Evolutionary conservation across 2,113 vertebrate species (phyloP).

Genomic region (Bettongia penicillata): DNA sequence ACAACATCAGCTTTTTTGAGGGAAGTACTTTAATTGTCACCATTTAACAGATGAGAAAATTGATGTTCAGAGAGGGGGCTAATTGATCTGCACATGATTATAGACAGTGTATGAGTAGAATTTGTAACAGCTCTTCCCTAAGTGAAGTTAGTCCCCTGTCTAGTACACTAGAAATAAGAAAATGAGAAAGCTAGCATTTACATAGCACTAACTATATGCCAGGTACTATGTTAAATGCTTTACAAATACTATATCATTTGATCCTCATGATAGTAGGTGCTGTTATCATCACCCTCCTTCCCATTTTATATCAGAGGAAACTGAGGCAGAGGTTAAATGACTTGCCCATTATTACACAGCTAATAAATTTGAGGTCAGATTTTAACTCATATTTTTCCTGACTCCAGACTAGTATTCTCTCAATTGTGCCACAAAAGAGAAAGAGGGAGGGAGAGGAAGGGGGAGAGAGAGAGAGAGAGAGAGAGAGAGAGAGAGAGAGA

Average conservation of each 20-base stretch:
- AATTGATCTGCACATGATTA: neutral
- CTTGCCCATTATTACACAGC: neutral
- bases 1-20: neutral
- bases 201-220: neutral
- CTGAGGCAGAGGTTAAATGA: neutral
- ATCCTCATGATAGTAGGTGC: neutral
- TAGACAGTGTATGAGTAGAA: neutral
- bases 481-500: neutral
- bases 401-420: neutral
- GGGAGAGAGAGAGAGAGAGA: neutral
- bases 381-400: neutral
- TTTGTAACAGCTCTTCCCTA: neutral
- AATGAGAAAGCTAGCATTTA: neutral
- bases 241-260: neutral
- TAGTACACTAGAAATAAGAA: neutral
- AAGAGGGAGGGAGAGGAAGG: neutral
- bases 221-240: neutral
- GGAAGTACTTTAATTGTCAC: neutral
- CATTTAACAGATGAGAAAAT: neutral
- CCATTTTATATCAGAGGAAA: neutral
- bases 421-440: neutral
- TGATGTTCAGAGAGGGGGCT: neutral
- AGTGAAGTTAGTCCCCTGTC: neutral
- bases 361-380: neutral
- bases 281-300: neutral